A percentile compares a stretch with the other conserved stretches of the same genome.
These are phyloP conservation scores for Equus quagga DNA, from an alignment of 2,113 vertebrate species.

Conservation along the genomic window DNA sequence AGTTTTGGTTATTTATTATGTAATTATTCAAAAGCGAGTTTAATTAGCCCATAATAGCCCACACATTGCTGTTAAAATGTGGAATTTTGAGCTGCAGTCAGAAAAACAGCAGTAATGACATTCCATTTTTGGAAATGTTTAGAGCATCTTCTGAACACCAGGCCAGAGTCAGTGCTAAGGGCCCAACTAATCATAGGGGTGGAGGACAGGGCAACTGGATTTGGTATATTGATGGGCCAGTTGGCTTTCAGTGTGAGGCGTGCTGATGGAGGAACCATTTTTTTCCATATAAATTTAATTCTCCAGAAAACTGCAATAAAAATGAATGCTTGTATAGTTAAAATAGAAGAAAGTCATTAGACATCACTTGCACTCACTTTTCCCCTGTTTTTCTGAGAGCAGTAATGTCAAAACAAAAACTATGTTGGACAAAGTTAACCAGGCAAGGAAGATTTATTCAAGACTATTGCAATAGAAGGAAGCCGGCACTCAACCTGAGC, in stretches of 20 bases:
- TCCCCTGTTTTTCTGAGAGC: neutral
- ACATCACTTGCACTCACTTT: neutral
- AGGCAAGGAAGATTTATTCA: neutral
- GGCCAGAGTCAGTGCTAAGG: neutral
- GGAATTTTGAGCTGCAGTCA: slow-evolving; percentile 24
- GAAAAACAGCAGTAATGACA: slow-evolving; percentile 14
- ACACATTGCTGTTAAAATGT: slow-evolving; percentile 61
- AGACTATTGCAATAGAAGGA: neutral
- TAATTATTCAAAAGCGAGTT: slow-evolving; percentile 69
- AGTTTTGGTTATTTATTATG: slow-evolving; percentile 58
- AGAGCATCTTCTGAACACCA: neutral
- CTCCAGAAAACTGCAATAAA: neutral
- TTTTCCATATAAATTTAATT: neutral
- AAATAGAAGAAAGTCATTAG: neutral
- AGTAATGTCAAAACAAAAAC: neutral
- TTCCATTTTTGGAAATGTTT: neutral
- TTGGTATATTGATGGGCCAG: neutral
- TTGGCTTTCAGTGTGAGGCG: neutral
- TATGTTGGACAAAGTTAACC: neutral
- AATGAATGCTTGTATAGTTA: neutral
- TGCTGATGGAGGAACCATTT: neutral
- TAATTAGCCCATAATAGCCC: slow-evolving; percentile 69
- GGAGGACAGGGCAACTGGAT: neutral
- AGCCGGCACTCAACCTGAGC: neutral
- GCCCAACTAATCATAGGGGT: neutral